A percentile compares a stretch with the other conserved stretches of the same genome.
These are phyloP conservation scores for Physella acuta DNA, from an alignment of 1,140 invertebrate species.

Conservation along the genomic window DNA sequence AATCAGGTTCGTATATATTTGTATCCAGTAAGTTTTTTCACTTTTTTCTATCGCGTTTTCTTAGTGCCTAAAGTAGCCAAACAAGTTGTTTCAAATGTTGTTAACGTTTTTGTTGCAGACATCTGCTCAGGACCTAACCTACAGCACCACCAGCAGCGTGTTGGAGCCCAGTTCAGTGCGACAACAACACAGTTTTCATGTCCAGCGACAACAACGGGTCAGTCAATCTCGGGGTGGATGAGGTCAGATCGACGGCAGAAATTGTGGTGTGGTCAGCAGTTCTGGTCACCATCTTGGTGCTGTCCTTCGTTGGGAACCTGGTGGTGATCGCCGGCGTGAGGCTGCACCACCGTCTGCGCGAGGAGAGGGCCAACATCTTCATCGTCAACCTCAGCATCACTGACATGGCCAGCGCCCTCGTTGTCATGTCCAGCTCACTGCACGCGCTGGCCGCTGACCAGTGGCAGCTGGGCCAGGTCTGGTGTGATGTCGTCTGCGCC, in stretches of 20 bases:
- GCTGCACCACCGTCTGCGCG: conserved; percentile 32
- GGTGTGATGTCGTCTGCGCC: conserved; percentile 50
- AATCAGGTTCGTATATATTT: too few species aligned
- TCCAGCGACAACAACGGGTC: too few species aligned
- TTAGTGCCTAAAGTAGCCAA: too few species aligned
- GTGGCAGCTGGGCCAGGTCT: conserved; percentile 34
- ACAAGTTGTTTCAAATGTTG: too few species aligned
- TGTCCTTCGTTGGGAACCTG: conserved; percentile 47
- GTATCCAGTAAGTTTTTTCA: too few species aligned
- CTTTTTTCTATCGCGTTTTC: too few species aligned
- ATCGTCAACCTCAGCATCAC: conserved; percentile 53
- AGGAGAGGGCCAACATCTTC: conserved; percentile 49
- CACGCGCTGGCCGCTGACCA: conserved; percentile 37
- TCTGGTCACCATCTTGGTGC: conserved; percentile 37
- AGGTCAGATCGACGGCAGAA: conserved; percentile 21
- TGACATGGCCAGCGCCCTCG: conserved; percentile 45
- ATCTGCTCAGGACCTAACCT: too few species aligned
- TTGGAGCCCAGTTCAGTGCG: too few species aligned
- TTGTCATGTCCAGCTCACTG: conserved; percentile 52
- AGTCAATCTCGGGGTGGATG: too few species aligned
- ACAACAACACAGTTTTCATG: too few species aligned
- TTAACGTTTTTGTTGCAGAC: too few species aligned
- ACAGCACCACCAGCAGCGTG: too few species aligned
- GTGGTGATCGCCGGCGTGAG: conserved; percentile 44
- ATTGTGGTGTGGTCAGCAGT: conserved; percentile 30